Percentiles rank a stretch among this genome's conserved stretches.
Conservation (phyloP, 1,140 invertebrate species). For the Trypoxylus dichotomus region DNA sequence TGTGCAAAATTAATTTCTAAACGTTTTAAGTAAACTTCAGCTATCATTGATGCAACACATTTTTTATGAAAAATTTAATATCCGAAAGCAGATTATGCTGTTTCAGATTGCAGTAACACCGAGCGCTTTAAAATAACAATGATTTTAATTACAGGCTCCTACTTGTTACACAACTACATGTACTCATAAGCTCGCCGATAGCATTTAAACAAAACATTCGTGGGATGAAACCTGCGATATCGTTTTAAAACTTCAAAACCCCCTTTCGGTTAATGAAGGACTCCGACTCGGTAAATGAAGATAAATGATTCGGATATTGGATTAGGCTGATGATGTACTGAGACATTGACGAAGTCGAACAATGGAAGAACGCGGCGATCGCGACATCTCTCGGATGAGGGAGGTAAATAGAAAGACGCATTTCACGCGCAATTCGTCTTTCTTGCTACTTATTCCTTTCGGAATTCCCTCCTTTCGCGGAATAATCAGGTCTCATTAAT, state of each 20-base stretch:
- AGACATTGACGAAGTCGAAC: neutral
- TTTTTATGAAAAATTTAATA: too few species aligned
- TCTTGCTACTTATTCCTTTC: neutral
- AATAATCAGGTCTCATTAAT: conserved; percentile 15
- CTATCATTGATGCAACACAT: too few species aligned
- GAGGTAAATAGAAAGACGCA: neutral
- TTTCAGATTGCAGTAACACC: too few species aligned
- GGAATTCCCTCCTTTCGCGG: neutral
- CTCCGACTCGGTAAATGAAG: conserved; percentile 52
- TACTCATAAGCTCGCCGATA: neutral
- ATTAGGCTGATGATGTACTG: conserved; percentile 50
- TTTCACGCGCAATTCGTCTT: neutral
- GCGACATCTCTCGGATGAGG: neutral
- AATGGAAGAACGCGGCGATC: neutral
- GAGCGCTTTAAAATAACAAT: too few species aligned
- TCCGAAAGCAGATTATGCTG: too few species aligned
- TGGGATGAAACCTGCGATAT: neutral
- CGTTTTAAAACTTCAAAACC: conserved; percentile 33
- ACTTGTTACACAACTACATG: neutral
- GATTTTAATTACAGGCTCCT: neutral
- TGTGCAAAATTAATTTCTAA: too few species aligned
- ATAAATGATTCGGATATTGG: conserved; percentile 55
- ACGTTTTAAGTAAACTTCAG: too few species aligned
- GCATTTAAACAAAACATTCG: neutral
- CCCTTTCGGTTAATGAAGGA: conserved; percentile 50